A percentile compares a stretch with the other conserved stretches of the same genome.
Conservation (phyloP, 1,140 invertebrate species). For the Drosophila bocqueti region DNA sequence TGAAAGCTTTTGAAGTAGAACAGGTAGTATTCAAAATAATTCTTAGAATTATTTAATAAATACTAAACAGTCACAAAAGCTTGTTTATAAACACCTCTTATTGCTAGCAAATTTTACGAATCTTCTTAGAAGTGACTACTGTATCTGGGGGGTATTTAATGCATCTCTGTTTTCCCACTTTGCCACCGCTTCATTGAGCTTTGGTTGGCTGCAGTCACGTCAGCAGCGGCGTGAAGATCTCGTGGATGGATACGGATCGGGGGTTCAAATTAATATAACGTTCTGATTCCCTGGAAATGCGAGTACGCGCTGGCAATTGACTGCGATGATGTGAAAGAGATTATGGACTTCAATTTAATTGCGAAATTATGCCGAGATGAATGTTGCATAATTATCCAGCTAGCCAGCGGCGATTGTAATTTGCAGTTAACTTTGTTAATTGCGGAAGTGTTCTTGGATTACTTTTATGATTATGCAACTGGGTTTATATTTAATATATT, state of each 20-base stretch:
- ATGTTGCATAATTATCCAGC: conserved; percentile 40
- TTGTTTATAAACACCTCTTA: no score
- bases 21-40: background rate
- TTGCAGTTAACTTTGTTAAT: conserved; percentile 48
- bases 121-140: background rate
- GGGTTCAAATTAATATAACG: conserved; percentile 75
- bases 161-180: conserved; percentile 23
- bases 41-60: background rate
- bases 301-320: conserved; percentile 44
- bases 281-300: conserved; percentile 70
- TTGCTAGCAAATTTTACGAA: background rate
- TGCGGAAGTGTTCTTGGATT: conserved; percentile 20
- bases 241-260: conserved; percentile 33
- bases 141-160: conserved; percentile 33
- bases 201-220: conserved; percentile 78
- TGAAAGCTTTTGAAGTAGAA: background rate
- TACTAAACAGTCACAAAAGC: background rate
- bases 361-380: conserved; percentile 41
- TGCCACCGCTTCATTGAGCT: conserved; percentile 68
- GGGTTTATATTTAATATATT: background rate
- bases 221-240: conserved; percentile 39
- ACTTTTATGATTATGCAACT: background rate
- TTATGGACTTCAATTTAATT: conserved; percentile 53
- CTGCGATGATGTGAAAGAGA: conserved; percentile 45
- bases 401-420: conserved; percentile 20